Base-by-base conservation (phyloP, 2,113 vertebrate genomes). In the Menura novaehollandiae region DNA sequence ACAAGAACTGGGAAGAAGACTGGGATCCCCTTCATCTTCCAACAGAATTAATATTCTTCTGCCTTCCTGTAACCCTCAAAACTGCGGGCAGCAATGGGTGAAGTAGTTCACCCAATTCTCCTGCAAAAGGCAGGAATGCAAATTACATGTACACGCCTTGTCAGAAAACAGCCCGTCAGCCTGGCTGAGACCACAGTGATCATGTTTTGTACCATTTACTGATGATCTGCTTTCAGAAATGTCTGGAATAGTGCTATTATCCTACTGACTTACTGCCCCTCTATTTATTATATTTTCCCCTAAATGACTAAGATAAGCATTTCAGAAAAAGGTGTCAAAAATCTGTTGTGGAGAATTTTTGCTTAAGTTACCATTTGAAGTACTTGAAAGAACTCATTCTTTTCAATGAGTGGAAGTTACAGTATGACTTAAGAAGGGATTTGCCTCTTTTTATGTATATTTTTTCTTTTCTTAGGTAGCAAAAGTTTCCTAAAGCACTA, bases 111-210 rank as follows among this genome's bases (percentile, higher is more conserved):
- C 23, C 14, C 39, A 10, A 16, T 41, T 10, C 14, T 71, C 22
- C 49, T 93, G 41, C 66, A 72, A 73, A 81, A 89, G 53, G 41
- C 62, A 89, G 58, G 28, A 73, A 58, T 28, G 33, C 41, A 59
- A 91, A 88, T 58, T 22, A 49, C 35, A 53, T 1, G 3, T 6
- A 30, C 0, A 2, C 0, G 0, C 27, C 49, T 64, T 60, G 47
- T 72, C 53, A 73, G 75, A 76, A 88, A 68, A 30, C 52, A 95
- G 39, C 28, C 41, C 0, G 0, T n/a, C 37, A 71, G 51, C 30
- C 28, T 71, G 63, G 26, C 37, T 87, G 33, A 51, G 23, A 51
- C 16, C 49, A 91, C 39, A 41, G n/a, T 1, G 32, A 33, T 24
- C 0, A 2, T 35, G 17, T 73, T 95, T 75, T 32, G 22, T 64